Evolutionary conservation across 2,888 invertebrate species (phyloP).

Genomic region (Sturmia bella): DNA sequence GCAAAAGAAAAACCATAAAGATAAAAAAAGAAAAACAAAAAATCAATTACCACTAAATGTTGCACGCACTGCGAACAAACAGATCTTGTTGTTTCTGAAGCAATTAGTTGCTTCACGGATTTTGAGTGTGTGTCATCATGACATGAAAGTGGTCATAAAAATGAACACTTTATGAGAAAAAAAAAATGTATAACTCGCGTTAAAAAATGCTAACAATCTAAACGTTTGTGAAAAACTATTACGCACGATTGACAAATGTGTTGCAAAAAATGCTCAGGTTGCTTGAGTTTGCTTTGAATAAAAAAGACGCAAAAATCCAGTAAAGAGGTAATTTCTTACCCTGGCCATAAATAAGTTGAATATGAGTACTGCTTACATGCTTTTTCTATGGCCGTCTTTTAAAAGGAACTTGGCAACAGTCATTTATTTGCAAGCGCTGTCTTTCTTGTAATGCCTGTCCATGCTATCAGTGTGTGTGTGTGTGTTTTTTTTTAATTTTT

Average conservation of each 20-base stretch:
- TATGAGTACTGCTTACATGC: constrained; percentile 33
- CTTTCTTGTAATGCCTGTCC: constrained; percentile 31
- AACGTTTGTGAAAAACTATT: constrained; percentile 21
- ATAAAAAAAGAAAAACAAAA: constrained; percentile 16
- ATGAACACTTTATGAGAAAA: constrained; percentile 48
- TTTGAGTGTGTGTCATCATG: constrained; percentile 19
- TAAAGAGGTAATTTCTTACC: constrained; percentile 45
- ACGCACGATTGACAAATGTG: constrained; percentile 45
- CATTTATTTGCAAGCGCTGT: background rate
- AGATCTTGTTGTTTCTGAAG: constrained; percentile 1
- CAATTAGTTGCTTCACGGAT: constrained; percentile 45
- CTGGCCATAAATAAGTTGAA: constrained; percentile 53
- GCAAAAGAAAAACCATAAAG: constrained; percentile 11
- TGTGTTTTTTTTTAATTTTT: constrained; percentile 7
- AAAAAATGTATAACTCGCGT: constrained; percentile 28
- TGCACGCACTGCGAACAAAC: constrained; percentile 14
- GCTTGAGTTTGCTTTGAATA: background rate
- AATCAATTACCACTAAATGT: constrained; percentile 61
- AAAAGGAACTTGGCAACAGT: constrained; percentile 36
- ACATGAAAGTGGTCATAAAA: constrained; percentile 60
- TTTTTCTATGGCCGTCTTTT: background rate
- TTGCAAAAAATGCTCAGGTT: constrained; percentile 17
- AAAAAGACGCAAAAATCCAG: background rate
- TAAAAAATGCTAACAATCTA: constrained; percentile 6
- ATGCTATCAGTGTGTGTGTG: background rate